A percentile compares a stretch with the other conserved stretches of the same genome.
Evolutionary conservation across 1,140 invertebrate species (phyloP).

Genomic region (Acromyrmex charruanus): DNA sequence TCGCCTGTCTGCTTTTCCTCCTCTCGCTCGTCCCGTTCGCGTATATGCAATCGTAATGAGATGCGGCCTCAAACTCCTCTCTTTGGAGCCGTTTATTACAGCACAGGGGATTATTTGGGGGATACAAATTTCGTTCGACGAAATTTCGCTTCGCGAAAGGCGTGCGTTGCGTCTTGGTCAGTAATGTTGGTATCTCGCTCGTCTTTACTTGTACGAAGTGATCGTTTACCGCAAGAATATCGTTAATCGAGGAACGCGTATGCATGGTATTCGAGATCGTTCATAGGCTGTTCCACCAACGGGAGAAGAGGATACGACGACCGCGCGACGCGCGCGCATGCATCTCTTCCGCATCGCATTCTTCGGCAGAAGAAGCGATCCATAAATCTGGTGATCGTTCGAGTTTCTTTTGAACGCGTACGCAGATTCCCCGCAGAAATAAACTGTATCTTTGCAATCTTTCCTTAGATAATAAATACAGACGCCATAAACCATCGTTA

Average conservation of each 20-base stretch:
- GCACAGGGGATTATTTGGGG: not conserved
- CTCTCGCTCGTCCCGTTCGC: not conserved
- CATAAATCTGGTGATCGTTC: constrained; percentile 39
- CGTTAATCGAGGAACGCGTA: constrained; percentile 27
- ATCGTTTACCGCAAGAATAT: not conserved
- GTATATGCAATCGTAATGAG: constrained; percentile 50
- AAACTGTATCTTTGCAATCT: not conserved
- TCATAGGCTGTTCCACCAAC: not conserved
- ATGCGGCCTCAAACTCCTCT: not conserved
- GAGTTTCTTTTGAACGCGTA: not conserved
- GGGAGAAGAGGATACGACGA: not conserved
- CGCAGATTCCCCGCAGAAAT: not conserved
- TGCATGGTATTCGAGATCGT: constrained; percentile 10
- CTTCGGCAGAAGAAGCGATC: constrained; percentile 2
- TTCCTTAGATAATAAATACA: not conserved
- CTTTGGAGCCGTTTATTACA: constrained; percentile 9
- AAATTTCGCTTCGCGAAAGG: constrained; percentile 19
- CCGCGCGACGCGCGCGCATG: not conserved
- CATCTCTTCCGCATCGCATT: constrained; percentile 56
- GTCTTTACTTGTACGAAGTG: not conserved
- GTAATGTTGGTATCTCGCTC: not conserved
- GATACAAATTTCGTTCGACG: constrained; percentile 14
- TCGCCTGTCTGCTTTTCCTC: not conserved
- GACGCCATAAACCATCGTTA: not conserved
- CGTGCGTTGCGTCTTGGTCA: no score